phyloP scores from a whole-genome alignment of 2,888 invertebrate species.

The Xestobium rufovillosum region DNA sequence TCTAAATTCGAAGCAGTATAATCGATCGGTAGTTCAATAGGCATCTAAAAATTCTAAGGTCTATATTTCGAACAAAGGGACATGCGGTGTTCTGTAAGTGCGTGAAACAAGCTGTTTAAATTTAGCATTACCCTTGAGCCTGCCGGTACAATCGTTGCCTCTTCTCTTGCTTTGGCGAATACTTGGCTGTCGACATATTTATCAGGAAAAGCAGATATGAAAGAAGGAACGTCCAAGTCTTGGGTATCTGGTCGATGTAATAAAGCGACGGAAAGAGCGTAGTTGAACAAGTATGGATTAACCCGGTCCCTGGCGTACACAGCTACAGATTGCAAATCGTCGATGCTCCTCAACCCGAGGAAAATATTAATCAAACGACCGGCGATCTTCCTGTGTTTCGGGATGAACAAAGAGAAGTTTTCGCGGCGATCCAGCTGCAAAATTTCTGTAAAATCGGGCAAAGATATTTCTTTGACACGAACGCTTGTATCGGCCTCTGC shows the following conservation, averaged over 20 bases:
- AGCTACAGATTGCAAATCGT: conserved; percentile 63
- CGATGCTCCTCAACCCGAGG: conserved; percentile 61
- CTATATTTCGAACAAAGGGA: too few species aligned
- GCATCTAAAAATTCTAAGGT: conserved; percentile 43
- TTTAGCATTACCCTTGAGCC: conserved; percentile 61
- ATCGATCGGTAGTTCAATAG: conserved; percentile 62
- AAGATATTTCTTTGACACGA: conserved; percentile 45
- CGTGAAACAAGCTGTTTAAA: too few species aligned
- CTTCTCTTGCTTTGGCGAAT: conserved; percentile 62
- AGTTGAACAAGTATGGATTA: conserved; percentile 76
- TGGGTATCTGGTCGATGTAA: conserved; percentile 67
- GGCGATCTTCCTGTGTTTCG: conserved; percentile 63
- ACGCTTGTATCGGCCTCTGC: conserved; percentile 48
- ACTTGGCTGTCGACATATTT: conserved; percentile 72
- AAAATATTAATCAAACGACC: conserved; percentile 61
- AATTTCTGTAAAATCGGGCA: conserved; percentile 54
- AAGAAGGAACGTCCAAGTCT: conserved; percentile 61
- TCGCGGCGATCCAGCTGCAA: conserved; percentile 51
- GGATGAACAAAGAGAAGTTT: conserved; percentile 68
- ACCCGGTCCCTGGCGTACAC: conserved; percentile 65
- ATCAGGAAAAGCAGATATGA: conserved; percentile 73
- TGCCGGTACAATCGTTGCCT: conserved; percentile 53
- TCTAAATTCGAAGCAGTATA: conserved; percentile 69
- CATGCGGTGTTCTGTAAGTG: too few species aligned
- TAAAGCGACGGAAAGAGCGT: conserved; percentile 67